Percentiles rank a stretch among this genome's conserved stretches.
These are phyloP conservation scores for Cryptoprocta ferox DNA, from an alignment of 2,797 vertebrate genomes.

Conservation along the genomic window DNA sequence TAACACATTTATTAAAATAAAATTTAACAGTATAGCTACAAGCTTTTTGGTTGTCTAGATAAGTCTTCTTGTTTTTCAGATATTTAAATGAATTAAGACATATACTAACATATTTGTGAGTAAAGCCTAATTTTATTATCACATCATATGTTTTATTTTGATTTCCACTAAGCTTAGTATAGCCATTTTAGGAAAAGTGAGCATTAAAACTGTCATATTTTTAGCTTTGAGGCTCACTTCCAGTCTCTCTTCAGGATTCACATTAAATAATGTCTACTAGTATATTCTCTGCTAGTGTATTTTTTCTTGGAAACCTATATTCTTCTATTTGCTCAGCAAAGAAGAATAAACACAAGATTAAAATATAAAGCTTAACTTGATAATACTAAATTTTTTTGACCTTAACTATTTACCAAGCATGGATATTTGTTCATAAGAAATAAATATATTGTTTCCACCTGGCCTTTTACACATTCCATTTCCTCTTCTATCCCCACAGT, in stretches of 20 bases:
- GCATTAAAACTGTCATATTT: not conserved
- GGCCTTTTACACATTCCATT: not conserved
- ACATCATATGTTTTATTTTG: not conserved
- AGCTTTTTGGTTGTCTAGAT: not conserved
- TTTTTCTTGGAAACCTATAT: not conserved
- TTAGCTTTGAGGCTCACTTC: not conserved
- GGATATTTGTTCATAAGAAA: not conserved
- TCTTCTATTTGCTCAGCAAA: not conserved
- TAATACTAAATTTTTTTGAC: not conserved
- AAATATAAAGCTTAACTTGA: not conserved
- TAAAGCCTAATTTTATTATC: slow-evolving; percentile 21
- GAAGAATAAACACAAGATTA: not conserved
- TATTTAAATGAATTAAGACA: not conserved
- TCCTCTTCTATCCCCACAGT: not conserved
- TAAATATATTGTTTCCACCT: not conserved
- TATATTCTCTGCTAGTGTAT: not conserved
- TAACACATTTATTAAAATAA: not conserved
- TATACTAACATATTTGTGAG: not conserved
- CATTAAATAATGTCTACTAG: not conserved
- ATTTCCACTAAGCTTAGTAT: not conserved
- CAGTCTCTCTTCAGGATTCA: not conserved
- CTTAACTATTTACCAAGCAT: not conserved
- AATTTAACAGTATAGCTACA: not conserved
- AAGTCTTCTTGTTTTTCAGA: slow-evolving; percentile 1
- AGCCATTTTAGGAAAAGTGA: not conserved